Evolutionary conservation across 2,113 vertebrate species (phyloP).

Genomic region (Gobius niger): DNA sequence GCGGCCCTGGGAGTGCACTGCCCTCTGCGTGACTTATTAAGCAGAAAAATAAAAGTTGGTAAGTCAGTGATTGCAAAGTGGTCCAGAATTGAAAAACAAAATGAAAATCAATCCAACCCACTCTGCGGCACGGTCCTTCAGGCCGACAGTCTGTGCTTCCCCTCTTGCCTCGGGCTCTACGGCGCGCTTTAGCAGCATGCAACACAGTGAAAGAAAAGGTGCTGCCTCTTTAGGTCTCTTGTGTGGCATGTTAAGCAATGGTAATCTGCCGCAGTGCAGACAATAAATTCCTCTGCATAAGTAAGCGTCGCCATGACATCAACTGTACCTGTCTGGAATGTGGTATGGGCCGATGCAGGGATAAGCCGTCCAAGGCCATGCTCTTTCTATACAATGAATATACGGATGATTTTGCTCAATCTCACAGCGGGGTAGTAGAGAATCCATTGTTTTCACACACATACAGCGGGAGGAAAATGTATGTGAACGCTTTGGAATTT

Average conservation of each 20-base stretch:
- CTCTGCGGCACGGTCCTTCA: conserved; percentile 37
- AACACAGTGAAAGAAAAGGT: conserved; percentile 64
- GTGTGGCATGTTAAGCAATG: conserved; percentile 75
- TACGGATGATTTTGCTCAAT: conserved; percentile 49
- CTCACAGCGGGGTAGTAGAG: conserved; percentile 29
- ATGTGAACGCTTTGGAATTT: too few relatives aligned
- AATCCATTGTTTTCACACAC: conserved; percentile 58
- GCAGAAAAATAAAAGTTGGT: neutral
- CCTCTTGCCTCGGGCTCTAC: conserved; percentile 60
- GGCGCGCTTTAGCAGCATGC: conserved; percentile 66
- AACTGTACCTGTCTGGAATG: conserved; percentile 68
- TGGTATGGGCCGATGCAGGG: conserved; percentile 48
- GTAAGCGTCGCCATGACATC: conserved; percentile 68
- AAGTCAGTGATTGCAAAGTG: neutral
- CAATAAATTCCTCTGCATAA: conserved; percentile 76
- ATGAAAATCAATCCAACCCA: neutral
- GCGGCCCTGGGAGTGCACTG: neutral
- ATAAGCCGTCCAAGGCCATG: conserved; percentile 39
- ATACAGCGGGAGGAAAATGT: too few relatives aligned
- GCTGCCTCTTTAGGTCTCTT: conserved; percentile 71
- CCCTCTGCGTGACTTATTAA: neutral
- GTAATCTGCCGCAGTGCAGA: conserved; percentile 79
- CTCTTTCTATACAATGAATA: conserved; percentile 36
- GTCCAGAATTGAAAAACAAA: neutral
- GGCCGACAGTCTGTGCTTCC: conserved; percentile 47